Evolutionary conservation across 35 echinoderm and acorn worm species (phyloP).

Genomic region (Amphiura filiformis): DNA sequence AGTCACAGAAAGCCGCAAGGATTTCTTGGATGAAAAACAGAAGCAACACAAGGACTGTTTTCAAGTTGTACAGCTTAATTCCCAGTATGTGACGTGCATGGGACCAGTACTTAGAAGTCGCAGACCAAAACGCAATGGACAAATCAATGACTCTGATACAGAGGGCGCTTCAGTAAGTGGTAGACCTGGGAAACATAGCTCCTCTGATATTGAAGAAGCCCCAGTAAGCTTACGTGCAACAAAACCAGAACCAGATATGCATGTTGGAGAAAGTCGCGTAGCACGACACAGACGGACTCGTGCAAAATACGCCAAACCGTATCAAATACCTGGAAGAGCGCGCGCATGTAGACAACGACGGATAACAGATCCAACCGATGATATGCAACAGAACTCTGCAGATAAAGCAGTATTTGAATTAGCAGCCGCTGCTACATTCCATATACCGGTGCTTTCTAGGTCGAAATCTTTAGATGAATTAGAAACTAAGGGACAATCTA

Average conservation of each 20-base stretch:
- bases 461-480: slow-evolving; percentile 78
- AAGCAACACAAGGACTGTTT: slow-evolving; percentile 30
- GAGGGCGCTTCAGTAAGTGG: no score
- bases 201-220: slow-evolving; percentile 24
- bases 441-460: slow-evolving; percentile 29
- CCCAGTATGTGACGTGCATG: slow-evolving; percentile 63
- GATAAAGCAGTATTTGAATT: not conserved
- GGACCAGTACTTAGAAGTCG: slow-evolving; percentile 33
- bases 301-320: not conserved
- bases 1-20: slow-evolving; percentile 78
- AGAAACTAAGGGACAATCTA: not conserved
- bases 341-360: slow-evolving; percentile 1
- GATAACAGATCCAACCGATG: slow-evolving; percentile 14
- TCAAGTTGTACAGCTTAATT: slow-evolving; percentile 67
- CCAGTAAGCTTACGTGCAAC: slow-evolving; percentile 47
- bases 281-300: not conserved
- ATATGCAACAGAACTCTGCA: slow-evolving; percentile 6
- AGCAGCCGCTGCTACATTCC: no score
- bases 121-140: not conserved
- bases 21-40: slow-evolving; percentile 57
- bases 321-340: slow-evolving; percentile 17
- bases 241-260: not conserved
- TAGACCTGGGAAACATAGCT: no score
- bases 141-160: not conserved
- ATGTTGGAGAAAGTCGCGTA: slow-evolving; percentile 36